These are phyloP conservation scores for Zootermopsis nevadensis DNA, from an alignment of 2,888 invertebrate species.

Conservation along the genomic window DNA sequence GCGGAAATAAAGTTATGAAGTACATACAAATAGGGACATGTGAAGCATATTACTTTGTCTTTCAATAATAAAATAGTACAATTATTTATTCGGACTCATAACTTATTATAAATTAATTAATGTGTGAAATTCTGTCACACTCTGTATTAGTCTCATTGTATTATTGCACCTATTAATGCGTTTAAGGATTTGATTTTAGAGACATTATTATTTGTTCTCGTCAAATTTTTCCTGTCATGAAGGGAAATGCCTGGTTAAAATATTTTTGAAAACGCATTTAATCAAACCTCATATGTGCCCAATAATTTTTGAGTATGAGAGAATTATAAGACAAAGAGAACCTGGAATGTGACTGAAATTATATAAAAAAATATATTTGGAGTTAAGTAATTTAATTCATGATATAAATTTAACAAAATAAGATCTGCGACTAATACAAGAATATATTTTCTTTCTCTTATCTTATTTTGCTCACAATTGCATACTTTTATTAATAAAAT, in stretches of 20 bases:
- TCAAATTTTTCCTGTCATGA: not conserved
- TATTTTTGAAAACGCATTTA: not conserved
- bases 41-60: not conserved
- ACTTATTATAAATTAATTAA: not conserved
- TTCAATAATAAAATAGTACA: not conserved
- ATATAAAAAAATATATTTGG: not conserved
- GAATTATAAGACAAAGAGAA: not conserved
- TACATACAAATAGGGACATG: not conserved
- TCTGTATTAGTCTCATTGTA: not conserved
- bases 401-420: slow-evolving; percentile 1
- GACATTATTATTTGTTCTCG: not conserved
- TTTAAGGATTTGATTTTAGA: not conserved
- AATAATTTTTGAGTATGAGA: not conserved
- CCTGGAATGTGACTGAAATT: not conserved
- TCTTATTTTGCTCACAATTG: slow-evolving; percentile 23
- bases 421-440: not conserved
- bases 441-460: slow-evolving; percentile 18
- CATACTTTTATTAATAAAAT: slow-evolving; percentile 9
- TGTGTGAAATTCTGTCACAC: slow-evolving; percentile 4
- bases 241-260: not conserved
- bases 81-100: not conserved
- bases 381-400: not conserved
- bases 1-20: not conserved
- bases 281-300: slow-evolving; percentile 1
- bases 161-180: not conserved